Base-by-base conservation (phyloP, 2,797 vertebrate genomes). In the Pantherophis vulpinus region DNA sequence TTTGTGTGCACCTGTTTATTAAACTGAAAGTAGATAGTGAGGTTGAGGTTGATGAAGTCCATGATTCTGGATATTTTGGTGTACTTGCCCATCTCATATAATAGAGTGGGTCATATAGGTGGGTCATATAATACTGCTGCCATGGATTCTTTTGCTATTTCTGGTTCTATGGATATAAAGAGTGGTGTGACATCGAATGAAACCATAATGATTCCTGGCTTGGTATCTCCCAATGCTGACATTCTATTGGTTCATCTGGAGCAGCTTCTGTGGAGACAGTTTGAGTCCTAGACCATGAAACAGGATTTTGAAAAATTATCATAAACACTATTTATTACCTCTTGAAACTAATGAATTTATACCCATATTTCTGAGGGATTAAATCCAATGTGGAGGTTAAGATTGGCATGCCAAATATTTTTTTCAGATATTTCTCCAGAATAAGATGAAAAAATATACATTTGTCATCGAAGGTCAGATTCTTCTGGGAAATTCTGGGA, bases 381-480 rank as follows among this genome's bases (percentile, higher is more conserved):
- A 83, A 56, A 89, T 18, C 51, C 47, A 91, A 79, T n/a, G 18
- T 32, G 5, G 58, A 54, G 18, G 5, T n/a, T 89, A 55, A 79
- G 11, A 5, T 89, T 59, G 27, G 16, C 4, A 56, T 87, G 27
- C 51, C 11, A 94, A 90, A 47, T 61, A 86, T 37, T 74, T 47
- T 47, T 13, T 7, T 37, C 29, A 9, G 5, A 37, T 8, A 0
- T 90, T 56, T 83, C n/a, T 91, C 6, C 14, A 88, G 13, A 32
- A 59, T 1, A 92, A 29, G 60, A 61, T 56, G 89, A 47, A 47
- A 88, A 87, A 86, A 9, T 93, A 55, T 90, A n/a, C 91, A 94
- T 93, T 95, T 74, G 93, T 93, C 90, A 47, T 63, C 25, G 12
- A 88, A 83, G 25, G 1, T 90, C 93, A 92, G 93, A 27, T 29